Evolutionary conservation across 2,113 vertebrate species (phyloP), one percentile per base, ranked within the genome.

Genomic region (Clupea harengus): DNA sequence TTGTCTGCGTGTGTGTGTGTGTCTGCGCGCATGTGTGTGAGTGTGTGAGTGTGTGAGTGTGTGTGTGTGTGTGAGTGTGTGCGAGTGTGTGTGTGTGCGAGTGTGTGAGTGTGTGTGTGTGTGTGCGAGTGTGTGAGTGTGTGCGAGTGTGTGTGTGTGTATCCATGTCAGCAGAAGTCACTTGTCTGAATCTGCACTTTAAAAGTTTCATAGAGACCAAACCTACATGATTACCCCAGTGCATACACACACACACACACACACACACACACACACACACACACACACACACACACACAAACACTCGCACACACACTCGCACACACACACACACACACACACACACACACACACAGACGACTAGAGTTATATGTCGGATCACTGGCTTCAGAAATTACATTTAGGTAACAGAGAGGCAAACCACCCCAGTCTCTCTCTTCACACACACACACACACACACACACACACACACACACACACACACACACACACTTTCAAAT

Each of bases 11-110:
- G 52, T 49, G 82, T 49, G 52, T 32, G 17, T n/a, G 15, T 54
- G 32, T 6, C 0, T 82, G 83, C 3, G 4, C 47, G 75, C 47
- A 46, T 80, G 54, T 72, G n/a, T 82, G 28, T 20, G 9, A 20
- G 75, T 82, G 32, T 83, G 60, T 83, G 64, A 82, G 81, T 57
- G 80, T 82, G 81, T 82, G 83, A 78, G 22, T 75, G 84, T 67
- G 82, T 83, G 81, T 86, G 72, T 64, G 57, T 81, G 57, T n/a
- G 54, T 60, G 54, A 22, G 52, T 54, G 17, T 54, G 15, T 18
- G 52, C 17, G 52, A 18, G 52, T 54, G 50, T 54, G 52, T 54
- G 52, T 3, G 15, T 15, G 11, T 52, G 50, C 2, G 11, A 1
- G 50, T 52, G 50, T 15, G 11, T 52, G 50, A 0, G 1, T 57